Percentiles rank a stretch among this genome's conserved stretches.
Evolutionary conservation across 2,888 invertebrate species (phyloP).

Genomic region (Harmothoe impar): DNA sequence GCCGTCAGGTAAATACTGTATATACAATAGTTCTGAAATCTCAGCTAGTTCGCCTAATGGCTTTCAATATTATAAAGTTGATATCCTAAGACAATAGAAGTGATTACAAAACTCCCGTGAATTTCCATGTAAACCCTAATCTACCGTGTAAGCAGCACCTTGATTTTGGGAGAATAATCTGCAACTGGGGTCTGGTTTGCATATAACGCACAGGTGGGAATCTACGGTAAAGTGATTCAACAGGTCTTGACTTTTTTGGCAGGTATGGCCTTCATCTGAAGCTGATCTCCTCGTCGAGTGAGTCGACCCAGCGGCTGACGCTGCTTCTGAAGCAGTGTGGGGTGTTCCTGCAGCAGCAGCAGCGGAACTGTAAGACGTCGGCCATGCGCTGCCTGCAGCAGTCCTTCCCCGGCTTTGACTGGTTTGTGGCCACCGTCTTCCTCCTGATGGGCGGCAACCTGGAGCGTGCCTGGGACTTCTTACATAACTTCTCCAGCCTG

Average conservation of each 20-base stretch:
- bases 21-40: neutral
- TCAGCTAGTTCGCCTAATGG: too few relatives aligned
- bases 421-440: slow-evolving; percentile 82
- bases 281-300: slow-evolving; percentile 75
- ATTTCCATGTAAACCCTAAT: too few relatives aligned
- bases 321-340: slow-evolving; percentile 77
- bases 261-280: slow-evolving; percentile 76
- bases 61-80: too few relatives aligned
- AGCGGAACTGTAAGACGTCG: slow-evolving; percentile 69
- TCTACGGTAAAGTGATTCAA: too few relatives aligned
- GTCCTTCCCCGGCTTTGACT: slow-evolving; percentile 79
- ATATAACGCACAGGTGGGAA: too few relatives aligned
- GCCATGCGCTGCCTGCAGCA: slow-evolving; percentile 37
- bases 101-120: too few relatives aligned
- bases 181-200: too few relatives aligned
- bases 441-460: slow-evolving; percentile 80
- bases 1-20: slow-evolving; percentile 77
- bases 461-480: slow-evolving; percentile 80
- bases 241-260: neutral
- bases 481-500: slow-evolving; percentile 81
- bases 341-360: slow-evolving; percentile 79
- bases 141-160: too few relatives aligned
- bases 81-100: too few relatives aligned
- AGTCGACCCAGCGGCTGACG: slow-evolving; percentile 77
- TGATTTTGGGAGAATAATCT: too few relatives aligned